Conservation (phyloP, 2,888 invertebrate species). For the Microplitis manilae region DNA sequence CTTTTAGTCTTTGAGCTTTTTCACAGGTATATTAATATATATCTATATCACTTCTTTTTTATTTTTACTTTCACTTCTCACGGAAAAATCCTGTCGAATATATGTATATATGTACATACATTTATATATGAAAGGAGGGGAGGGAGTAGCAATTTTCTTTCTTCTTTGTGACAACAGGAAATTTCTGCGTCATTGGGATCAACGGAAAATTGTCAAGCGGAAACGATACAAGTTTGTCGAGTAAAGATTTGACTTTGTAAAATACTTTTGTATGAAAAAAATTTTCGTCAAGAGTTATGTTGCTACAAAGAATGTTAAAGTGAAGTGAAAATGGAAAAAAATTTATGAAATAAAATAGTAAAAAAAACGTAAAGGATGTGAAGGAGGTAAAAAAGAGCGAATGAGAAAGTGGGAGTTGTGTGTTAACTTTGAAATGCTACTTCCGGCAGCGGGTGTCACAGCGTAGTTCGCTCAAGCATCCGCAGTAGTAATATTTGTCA, state of each 20-base stretch:
- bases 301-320: constrained; percentile 17
- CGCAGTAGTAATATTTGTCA: constrained; percentile 40
- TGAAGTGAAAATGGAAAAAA: not conserved
- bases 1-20: constrained; percentile 1
- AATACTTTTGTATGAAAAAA: not conserved
- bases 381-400: too few relatives aligned
- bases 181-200: constrained; percentile 41
- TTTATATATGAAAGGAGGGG: not conserved
- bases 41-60: not conserved
- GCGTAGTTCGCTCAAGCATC: constrained; percentile 40
- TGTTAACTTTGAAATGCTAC: constrained; percentile 40
- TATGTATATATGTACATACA: not conserved
- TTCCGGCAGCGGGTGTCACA: constrained; percentile 42
- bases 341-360: constrained; percentile 6
- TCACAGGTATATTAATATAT: not conserved
- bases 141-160: constrained; percentile 17
- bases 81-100: not conserved
- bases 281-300: not conserved
- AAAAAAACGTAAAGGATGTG: not conserved
- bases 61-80: not conserved
- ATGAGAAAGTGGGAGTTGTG: constrained; percentile 20
- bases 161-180: constrained; percentile 35
- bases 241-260: constrained; percentile 13
- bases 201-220: constrained; percentile 40
- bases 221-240: constrained; percentile 11